Conservation (phyloP, 2,113 vertebrate genomes). For the Dromiciops gliroides region DNA sequence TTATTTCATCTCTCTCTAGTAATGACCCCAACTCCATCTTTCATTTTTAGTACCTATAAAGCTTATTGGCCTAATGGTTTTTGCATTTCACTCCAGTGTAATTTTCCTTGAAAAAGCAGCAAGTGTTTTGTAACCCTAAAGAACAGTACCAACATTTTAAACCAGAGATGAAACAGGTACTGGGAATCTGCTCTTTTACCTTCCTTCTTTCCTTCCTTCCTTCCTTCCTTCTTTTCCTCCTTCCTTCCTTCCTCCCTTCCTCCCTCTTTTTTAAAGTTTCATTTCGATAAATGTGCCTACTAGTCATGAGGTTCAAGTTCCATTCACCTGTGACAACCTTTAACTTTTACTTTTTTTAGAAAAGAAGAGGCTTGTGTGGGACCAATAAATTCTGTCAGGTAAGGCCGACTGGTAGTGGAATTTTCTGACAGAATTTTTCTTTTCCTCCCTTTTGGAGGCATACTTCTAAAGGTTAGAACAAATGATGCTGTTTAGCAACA, state of each 20-base stretch:
- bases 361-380: constrained; percentile 74
- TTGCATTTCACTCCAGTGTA: constrained; percentile 65
- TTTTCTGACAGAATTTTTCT: neutral
- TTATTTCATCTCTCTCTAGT: constrained; percentile 49
- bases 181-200: neutral
- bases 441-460: neutral
- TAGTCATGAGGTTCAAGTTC: constrained; percentile 52
- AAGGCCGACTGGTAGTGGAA: constrained; percentile 59
- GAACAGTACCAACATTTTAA: constrained; percentile 42
- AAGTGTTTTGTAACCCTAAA: constrained; percentile 36
- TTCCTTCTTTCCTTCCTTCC: no score
- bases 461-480: neutral
- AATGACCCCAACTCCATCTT: constrained; percentile 45
- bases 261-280: constrained; percentile 15
- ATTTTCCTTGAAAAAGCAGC: constrained; percentile 50
- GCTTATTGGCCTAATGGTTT: constrained; percentile 63
- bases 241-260: no score
- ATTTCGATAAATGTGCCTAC: constrained; percentile 34
- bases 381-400: constrained; percentile 74
- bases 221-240: no score
- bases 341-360: constrained; percentile 77
- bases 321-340: constrained; percentile 53
- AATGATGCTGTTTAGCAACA: constrained; percentile 23
- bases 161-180: constrained; percentile 20
- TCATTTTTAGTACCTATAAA: constrained; percentile 61